Conservation (phyloP, 2,113 vertebrate species). For the Hyperopisus bebe region DNA sequence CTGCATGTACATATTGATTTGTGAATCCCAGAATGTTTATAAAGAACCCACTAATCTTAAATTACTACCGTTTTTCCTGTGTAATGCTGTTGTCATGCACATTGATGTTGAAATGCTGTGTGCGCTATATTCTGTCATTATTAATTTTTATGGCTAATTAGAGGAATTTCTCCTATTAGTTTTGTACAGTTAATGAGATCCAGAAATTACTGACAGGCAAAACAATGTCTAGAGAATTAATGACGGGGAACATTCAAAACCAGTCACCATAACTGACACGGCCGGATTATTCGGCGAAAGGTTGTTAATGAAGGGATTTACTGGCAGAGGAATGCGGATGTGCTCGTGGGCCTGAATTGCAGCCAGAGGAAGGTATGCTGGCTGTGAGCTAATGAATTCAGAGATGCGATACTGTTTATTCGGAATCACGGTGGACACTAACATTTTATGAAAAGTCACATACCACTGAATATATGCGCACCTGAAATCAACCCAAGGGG, state of each 20-base stretch:
- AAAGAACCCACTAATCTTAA: neutral
- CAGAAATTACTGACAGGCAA: conserved; percentile 4
- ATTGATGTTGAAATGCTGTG: neutral
- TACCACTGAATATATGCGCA: neutral
- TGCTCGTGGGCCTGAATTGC: neutral
- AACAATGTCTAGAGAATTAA: neutral
- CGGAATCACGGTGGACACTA: neutral
- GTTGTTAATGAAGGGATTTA: neutral
- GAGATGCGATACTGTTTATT: neutral
- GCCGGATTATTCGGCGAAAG: neutral
- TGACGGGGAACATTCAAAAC: neutral
- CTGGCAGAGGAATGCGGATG: neutral
- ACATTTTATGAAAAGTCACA: neutral
- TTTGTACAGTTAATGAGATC: conserved; percentile 3
- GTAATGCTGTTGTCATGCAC: neutral
- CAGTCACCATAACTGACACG: neutral
- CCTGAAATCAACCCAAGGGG: neutral
- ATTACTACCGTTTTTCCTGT: neutral
- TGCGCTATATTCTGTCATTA: neutral
- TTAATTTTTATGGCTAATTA: conserved; percentile 7
- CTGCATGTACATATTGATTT: neutral
- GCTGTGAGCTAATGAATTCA: neutral
- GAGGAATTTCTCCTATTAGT: neutral
- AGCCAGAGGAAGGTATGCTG: neutral
- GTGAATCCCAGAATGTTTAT: neutral